These are phyloP conservation scores for Pyrrhosoma nymphula DNA, from an alignment of 2,888 invertebrate species.

Conservation along the genomic window DNA sequence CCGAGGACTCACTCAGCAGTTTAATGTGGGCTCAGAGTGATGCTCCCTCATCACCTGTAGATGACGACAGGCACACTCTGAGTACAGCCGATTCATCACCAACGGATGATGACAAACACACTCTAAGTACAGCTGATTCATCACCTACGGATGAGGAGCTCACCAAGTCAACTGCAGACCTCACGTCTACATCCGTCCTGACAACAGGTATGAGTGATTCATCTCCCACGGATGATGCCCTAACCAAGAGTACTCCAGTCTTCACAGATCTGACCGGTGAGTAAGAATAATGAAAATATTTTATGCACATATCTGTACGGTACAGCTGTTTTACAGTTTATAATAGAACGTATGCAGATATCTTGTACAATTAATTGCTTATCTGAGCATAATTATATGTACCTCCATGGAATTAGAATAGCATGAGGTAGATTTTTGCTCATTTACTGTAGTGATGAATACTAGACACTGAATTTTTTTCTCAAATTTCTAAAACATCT, in stretches of 20 bases:
- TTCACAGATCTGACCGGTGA: conserved; percentile 1
- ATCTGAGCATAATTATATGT: background rate
- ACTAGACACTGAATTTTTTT: too few relatives aligned
- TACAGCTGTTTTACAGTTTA: too few relatives aligned
- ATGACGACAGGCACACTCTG: background rate
- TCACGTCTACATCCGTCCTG: background rate
- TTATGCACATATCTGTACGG: too few relatives aligned
- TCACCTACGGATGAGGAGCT: background rate
- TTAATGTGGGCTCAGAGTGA: background rate
- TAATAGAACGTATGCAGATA: too few relatives aligned
- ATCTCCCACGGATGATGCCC: background rate
- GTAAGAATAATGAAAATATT: background rate
- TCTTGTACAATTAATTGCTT: too few relatives aligned
- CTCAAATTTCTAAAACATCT: too few relatives aligned
- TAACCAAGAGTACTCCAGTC: conserved; percentile 23
- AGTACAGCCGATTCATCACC: background rate
- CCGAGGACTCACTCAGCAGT: background rate
- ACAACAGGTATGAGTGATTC: background rate
- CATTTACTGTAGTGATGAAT: too few relatives aligned
- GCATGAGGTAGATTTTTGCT: too few relatives aligned
- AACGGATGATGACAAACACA: background rate
- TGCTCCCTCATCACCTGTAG: background rate
- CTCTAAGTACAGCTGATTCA: background rate
- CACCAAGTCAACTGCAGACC: background rate
- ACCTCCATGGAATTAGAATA: background rate